Conservation (phyloP, 2,888 invertebrate genomes). For the Tridacna crocea region DNA sequence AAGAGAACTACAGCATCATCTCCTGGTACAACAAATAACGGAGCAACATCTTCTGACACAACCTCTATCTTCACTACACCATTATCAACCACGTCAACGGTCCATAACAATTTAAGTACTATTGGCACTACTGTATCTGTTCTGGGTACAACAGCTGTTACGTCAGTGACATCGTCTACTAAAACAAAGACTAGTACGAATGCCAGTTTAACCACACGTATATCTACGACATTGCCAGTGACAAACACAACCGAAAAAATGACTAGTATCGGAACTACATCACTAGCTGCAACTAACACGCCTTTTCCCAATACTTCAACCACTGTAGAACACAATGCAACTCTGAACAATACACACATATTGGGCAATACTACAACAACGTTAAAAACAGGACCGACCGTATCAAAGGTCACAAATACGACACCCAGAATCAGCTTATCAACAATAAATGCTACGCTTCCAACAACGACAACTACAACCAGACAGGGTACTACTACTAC, state of each 20-base stretch:
- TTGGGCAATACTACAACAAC: not conserved
- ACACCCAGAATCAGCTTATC: not conserved
- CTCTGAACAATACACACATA: not conserved
- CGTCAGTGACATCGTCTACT: not conserved
- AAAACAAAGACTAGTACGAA: not conserved
- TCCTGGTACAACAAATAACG: not conserved
- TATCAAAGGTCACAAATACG: not conserved
- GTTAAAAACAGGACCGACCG: not conserved
- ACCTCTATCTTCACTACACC: not conserved
- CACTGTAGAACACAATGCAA: not conserved
- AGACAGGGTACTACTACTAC: not conserved
- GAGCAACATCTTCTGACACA: not conserved
- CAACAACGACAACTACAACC: not conserved
- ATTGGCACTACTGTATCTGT: not conserved
- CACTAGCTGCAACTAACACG: too few species aligned
- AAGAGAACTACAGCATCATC: not conserved
- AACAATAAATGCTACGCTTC: not conserved
- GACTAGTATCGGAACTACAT: too few species aligned
- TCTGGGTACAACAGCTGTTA: not conserved
- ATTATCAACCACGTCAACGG: not conserved
- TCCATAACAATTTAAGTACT: not conserved
- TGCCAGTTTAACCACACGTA: not conserved
- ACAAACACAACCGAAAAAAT: too few species aligned
- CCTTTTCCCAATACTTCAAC: too few species aligned
- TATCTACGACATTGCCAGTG: constrained; percentile 4